phyloP scores from a whole-genome alignment of 2,797 vertebrate species.

The Geotria australis region DNA sequence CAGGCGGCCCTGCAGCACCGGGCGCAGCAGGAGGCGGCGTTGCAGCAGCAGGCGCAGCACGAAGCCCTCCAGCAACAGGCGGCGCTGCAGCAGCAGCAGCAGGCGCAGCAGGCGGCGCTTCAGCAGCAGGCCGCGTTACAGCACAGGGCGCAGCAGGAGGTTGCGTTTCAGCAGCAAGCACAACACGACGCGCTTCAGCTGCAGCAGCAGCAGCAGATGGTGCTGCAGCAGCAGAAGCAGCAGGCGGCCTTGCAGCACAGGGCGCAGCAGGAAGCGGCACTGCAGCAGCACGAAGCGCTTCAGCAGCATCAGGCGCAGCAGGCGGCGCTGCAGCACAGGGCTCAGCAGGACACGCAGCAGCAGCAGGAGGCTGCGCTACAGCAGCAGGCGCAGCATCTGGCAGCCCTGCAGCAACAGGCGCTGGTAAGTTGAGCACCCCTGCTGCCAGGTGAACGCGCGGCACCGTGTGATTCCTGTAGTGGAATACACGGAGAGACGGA shows the following conservation, averaged over 20 bases:
- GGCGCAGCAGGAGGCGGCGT: too few species aligned
- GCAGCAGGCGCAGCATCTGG: conserved; percentile 24
- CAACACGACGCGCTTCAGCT: conserved; percentile 10
- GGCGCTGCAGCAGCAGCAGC: conserved; percentile 3
- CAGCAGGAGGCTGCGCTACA: conserved; percentile 25
- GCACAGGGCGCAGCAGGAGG: background rate
- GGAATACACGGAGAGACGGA: too few species aligned
- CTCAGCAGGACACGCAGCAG: conserved; percentile 2
- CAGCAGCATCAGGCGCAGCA: background rate
- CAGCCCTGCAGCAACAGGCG: conserved; percentile 20
- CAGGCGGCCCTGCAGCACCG: conserved; percentile 3
- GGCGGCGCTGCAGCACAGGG: too few species aligned
- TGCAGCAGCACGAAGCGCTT: conserved; percentile 65
- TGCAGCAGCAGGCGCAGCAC: conserved; percentile 8
- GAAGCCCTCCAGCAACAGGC: conserved; percentile 13
- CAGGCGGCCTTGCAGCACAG: conserved; percentile 12
- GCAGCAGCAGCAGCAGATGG: conserved; percentile 30
- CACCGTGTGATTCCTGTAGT: too few species aligned
- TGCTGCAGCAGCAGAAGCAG: conserved; percentile 30
- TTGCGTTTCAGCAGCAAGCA: conserved; percentile 23
- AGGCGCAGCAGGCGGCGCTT: background rate
- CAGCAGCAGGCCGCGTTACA: background rate
- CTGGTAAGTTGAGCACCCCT: too few species aligned
- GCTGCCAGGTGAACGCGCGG: too few species aligned
- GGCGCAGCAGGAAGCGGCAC: conserved; percentile 25